Evolutionary conservation across 2,888 invertebrate genomes (phyloP), one percentile per base, ranked within the genome.

Genomic region (Metallyticus violacea): DNA sequence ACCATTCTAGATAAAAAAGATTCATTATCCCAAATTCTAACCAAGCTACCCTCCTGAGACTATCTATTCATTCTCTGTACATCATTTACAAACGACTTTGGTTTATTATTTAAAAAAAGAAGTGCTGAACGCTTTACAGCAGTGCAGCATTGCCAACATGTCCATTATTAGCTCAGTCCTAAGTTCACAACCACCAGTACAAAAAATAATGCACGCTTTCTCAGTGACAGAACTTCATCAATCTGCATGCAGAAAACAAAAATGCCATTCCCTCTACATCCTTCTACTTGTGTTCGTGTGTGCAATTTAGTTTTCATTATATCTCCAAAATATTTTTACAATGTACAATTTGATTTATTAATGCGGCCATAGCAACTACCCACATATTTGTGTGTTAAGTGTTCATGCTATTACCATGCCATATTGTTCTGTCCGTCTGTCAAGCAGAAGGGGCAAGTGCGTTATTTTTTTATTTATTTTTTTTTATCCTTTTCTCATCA

Each of bases 31-130:
- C 88, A 78, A 86, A 85, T 30, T 79, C 88, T 88, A 86, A 84
- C 86, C 85, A 87, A 85, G 40, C 81, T 88, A 88, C 85, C 87
- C 86, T 83, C 79, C 79, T 22, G 86, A 87, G 85, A 82, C 79
- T 81, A 86, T 85, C 79, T 79, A 86, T 29, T 62, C 79, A 84
- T 85, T 79, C 81, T 86, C 88, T 88, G 87, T 87, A 87, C 87
- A 87, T 79, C 82, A 88, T 87, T 86, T 87, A 87, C 87, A 88
- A 88, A 88, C 86, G 86, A 87, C 88, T 88, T 88, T 88, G 88
- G 88, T 88, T 88, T 86, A 86, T 62, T 85, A 77, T 76, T 87
- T 86, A 86, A 81, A 28, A 87, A 86, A 88, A 88, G 85, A 88
- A 86, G 85, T 86, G 88, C 79, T 86, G 87, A 86, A 87, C 80